phyloP scores from a whole-genome alignment of 2,797 vertebrate genomes.

The Hephaestus fuliginosus region DNA sequence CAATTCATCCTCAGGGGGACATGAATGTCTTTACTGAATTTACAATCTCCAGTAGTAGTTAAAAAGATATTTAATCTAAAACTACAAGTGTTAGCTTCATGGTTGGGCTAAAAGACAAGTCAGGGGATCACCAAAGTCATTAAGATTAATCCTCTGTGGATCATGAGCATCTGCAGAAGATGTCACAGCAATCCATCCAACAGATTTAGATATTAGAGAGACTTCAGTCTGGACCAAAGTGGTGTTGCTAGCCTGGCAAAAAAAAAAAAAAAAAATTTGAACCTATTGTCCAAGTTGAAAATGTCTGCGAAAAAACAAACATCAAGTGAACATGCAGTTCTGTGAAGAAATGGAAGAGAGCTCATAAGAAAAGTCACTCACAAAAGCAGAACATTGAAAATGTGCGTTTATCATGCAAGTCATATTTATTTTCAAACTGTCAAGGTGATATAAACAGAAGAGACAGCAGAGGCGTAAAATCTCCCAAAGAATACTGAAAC shows the following conservation, averaged over 20 bases:
- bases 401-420: slow-evolving; percentile 78
- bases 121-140: not conserved
- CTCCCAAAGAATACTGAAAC: slow-evolving; percentile 36
- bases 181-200: not conserved
- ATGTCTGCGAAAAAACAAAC: slow-evolving; percentile 14
- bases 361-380: slow-evolving; percentile 21
- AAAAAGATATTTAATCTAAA: not conserved
- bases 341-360: slow-evolving; percentile 3
- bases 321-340: not conserved
- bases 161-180: not conserved
- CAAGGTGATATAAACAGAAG: slow-evolving; percentile 62
- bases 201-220: not conserved
- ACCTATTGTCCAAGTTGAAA: not conserved
- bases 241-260: not conserved
- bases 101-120: not conserved
- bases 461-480: slow-evolving; percentile 48
- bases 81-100: not conserved
- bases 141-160: not conserved
- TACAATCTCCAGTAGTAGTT: not conserved
- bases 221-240: not conserved
- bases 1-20: not conserved
- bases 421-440: slow-evolving; percentile 78
- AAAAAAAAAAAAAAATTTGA: not conserved
- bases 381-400: slow-evolving; percentile 51
- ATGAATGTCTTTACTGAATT: not conserved